Evolutionary conservation across 2,888 invertebrate species (phyloP).

Genomic region (Melinopterus prodromus): DNA sequence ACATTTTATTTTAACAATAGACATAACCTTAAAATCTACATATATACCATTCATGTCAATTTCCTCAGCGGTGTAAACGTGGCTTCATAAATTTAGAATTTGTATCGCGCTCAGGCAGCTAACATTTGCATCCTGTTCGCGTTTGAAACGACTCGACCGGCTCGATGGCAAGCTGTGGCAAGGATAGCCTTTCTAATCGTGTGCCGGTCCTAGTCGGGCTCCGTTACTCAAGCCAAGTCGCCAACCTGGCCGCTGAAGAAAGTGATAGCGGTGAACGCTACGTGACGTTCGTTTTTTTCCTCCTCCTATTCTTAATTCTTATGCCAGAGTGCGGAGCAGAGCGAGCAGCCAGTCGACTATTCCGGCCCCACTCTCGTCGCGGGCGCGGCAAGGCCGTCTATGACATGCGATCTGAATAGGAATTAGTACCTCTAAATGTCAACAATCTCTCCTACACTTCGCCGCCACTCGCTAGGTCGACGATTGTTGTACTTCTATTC

Average conservation of each 20-base stretch:
- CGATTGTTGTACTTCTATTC: background rate
- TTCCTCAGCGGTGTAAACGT: too few relatives aligned
- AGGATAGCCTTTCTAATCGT: background rate
- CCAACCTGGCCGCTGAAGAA: background rate
- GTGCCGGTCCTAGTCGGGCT: background rate
- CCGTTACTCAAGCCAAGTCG: background rate
- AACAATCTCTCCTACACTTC: conserved; percentile 38
- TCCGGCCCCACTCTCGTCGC: conserved; percentile 6
- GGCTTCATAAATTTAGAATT: too few relatives aligned
- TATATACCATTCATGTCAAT: too few relatives aligned
- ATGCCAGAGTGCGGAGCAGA: background rate
- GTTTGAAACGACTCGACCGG: too few relatives aligned
- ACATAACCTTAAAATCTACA: too few relatives aligned
- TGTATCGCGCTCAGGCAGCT: too few relatives aligned
- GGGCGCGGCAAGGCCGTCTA: conserved; percentile 42
- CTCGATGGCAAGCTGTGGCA: background rate
- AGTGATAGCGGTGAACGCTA: background rate
- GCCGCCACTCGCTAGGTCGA: background rate
- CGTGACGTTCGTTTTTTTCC: background rate
- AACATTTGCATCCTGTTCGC: too few relatives aligned
- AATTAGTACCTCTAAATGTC: conserved; percentile 42
- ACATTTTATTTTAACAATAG: too few relatives aligned
- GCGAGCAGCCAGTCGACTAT: background rate
- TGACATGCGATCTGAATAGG: conserved; percentile 42
- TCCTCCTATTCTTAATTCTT: background rate